A percentile compares a stretch with the other conserved stretches of the same genome.
Evolutionary conservation across 1,140 invertebrate species (phyloP).

Genomic region (Leptopilina boulardi): DNA sequence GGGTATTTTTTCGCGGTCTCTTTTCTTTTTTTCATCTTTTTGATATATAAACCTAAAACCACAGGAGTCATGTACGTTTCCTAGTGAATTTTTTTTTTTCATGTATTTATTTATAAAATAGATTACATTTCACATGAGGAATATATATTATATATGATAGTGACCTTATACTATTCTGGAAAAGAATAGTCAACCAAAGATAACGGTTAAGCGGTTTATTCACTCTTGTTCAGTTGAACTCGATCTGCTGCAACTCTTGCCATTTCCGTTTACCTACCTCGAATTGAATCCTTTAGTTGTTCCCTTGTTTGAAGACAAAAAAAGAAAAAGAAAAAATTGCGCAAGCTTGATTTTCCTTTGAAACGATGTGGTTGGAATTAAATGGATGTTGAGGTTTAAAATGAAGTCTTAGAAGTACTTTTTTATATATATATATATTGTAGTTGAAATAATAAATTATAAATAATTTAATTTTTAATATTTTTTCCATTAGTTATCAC

Average conservation of each 20-base stretch:
- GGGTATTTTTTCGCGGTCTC: slow-evolving; percentile 21
- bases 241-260: slow-evolving; percentile 10
- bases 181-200: slow-evolving; percentile 20
- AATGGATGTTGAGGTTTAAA: not conserved
- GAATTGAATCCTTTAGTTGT: slow-evolving; percentile 27
- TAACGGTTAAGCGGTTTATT: slow-evolving; percentile 30
- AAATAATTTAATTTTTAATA: too few relatives aligned
- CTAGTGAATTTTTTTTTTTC: not conserved
- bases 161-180: not conserved
- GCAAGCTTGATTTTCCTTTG: slow-evolving; percentile 12
- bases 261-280: slow-evolving; percentile 6
- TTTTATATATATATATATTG: not conserved
- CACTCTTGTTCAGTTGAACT: slow-evolving; percentile 24
- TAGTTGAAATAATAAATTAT: not conserved
- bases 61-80: not conserved
- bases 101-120: not conserved
- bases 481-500: too few relatives aligned
- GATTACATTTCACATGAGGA: not conserved
- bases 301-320: slow-evolving; percentile 1
- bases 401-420: not conserved
- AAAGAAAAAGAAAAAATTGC: too few relatives aligned
- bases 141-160: not conserved
- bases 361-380: slow-evolving; percentile 5
- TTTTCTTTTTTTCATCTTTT: not conserved
- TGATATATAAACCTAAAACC: not conserved